phyloP scores from a whole-genome alignment of 2,113 vertebrate genomes.

The Tyto alba region DNA sequence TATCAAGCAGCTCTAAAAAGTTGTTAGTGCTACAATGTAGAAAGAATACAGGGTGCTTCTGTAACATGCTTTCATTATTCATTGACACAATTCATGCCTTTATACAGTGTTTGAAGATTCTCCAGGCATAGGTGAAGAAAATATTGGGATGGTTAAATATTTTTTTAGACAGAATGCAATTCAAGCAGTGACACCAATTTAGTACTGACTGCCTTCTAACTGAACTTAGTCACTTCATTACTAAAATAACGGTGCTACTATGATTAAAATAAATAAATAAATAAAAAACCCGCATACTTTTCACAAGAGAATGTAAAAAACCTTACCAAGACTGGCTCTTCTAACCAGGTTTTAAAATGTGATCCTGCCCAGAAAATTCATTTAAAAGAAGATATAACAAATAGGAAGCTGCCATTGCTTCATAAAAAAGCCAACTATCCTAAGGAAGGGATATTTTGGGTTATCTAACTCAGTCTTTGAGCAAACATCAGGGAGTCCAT shows the following conservation, averaged over 20 bases:
- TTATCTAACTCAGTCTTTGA: neutral
- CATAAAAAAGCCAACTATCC: neutral
- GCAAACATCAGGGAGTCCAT: neutral
- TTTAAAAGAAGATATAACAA: slow-evolving; percentile 47
- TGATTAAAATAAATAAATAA: neutral
- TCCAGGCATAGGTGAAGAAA: neutral
- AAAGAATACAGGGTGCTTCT: neutral
- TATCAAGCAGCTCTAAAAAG: slow-evolving; percentile 22
- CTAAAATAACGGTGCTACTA: slow-evolving; percentile 3
- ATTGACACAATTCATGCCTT: neutral
- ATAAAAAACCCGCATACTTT: neutral
- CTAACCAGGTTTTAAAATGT: neutral
- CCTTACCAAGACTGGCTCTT: neutral
- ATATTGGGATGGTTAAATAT: neutral
- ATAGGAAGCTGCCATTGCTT: neutral
- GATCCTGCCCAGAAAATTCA: neutral
- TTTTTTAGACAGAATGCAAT: neutral
- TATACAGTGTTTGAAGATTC: neutral
- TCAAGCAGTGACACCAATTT: neutral
- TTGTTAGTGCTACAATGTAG: neutral
- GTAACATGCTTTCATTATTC: neutral
- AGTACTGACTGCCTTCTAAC: neutral
- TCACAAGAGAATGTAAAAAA: neutral
- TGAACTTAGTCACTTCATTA: slow-evolving; percentile 5
- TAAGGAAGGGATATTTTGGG: neutral